Percentiles rank a stretch among this genome's conserved stretches.
These are phyloP conservation scores for Xenops minutus DNA, from an alignment of 2,797 vertebrate genomes.

Conservation along the genomic window DNA sequence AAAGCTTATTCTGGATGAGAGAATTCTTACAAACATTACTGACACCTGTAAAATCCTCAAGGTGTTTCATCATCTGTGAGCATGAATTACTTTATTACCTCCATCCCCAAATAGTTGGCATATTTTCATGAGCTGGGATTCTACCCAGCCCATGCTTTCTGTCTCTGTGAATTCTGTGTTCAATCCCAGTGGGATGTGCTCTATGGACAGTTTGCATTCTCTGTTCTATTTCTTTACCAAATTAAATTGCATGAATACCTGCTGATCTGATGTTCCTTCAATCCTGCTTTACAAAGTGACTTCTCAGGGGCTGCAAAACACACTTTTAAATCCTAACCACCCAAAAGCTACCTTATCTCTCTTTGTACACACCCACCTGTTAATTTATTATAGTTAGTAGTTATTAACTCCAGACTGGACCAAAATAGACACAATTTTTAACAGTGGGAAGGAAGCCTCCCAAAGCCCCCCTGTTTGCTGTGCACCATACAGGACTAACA, in stretches of 20 bases:
- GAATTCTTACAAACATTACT: background rate
- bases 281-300: background rate
- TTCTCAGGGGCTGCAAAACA: background rate
- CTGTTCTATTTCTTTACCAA: background rate
- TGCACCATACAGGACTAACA: background rate
- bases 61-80: background rate
- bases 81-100: background rate
- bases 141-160: background rate
- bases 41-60: background rate
- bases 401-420: background rate
- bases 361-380: background rate
- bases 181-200: background rate
- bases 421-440: background rate
- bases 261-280: constrained; percentile 4
- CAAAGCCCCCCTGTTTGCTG: background rate
- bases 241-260: background rate
- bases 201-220: background rate
- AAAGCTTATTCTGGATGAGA: background rate
- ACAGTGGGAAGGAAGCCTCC: background rate
- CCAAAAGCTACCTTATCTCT: background rate
- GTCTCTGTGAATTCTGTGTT: background rate
- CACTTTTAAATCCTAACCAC: background rate
- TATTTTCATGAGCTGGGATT: background rate
- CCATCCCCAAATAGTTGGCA: background rate
- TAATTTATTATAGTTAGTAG: background rate